phyloP scores from a whole-genome alignment of 37 sponge, comb jelly and placozoan species.

The Haliclona indistincta region DNA sequence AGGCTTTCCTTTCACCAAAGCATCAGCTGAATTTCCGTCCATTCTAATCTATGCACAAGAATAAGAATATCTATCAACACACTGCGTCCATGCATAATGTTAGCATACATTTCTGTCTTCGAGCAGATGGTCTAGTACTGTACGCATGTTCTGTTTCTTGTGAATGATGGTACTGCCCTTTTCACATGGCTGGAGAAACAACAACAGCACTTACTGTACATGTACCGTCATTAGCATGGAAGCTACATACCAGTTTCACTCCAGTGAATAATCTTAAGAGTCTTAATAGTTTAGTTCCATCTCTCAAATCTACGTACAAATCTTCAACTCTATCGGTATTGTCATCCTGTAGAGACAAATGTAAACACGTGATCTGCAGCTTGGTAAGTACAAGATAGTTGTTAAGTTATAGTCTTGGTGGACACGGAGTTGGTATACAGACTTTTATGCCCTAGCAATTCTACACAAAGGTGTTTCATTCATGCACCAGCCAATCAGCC shows the following conservation, averaged over 20 bases:
- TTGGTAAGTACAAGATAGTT: no score
- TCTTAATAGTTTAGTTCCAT: conserved; percentile 73
- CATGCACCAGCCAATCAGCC: no score
- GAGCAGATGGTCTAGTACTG: conserved; percentile 52
- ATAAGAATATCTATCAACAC: not conserved
- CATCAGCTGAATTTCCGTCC: conserved; percentile 51
- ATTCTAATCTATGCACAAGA: not conserved
- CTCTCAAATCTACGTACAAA: conserved; percentile 76
- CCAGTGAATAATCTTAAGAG: conserved; percentile 79
- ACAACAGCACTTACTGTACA: no score
- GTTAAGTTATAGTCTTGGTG: no score
- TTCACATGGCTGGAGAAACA: conserved; percentile 82
- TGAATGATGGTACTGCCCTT: conserved; percentile 87
- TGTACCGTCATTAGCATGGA: no score
- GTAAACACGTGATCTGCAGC: no score
- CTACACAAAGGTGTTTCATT: no score
- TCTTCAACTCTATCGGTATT: no score
- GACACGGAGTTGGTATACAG: no score
- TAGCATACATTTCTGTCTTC: conserved; percentile 7
- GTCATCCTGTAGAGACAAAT: no score
- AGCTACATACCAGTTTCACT: conserved; percentile 73
- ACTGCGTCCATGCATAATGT: not conserved
- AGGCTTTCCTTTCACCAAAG: conserved; percentile 82
- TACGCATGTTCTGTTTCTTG: conserved; percentile 68
- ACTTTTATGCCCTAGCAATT: no score